Base-by-base conservation (phyloP, 2,888 invertebrate species). In the Drosophila austrosaltans region DNA sequence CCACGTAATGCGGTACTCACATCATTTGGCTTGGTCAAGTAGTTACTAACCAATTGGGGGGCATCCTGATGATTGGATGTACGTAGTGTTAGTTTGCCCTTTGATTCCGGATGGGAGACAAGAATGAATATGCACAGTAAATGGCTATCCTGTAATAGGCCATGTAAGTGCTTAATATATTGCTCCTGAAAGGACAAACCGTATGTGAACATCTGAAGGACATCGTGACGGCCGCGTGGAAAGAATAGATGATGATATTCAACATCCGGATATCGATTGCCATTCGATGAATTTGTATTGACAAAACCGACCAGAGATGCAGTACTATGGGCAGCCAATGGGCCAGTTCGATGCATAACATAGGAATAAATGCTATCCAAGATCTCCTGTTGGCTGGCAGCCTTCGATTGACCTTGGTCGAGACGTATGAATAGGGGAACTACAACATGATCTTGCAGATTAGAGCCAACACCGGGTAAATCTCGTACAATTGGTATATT, bases 361-460 rank as follows among this genome's bases (percentile, higher is more conserved):
- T 94, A 95, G 5, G 93, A 77, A 30, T 90, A 92, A 3, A 89
- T 72, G 7, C 63, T 75, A 53, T 92, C 89, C 1, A 91, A 60
- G 0, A 75, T 28, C 0, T 87, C 76, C 91, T 90, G 76, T 89
- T 92, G 25, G 85, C 83, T 73, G 0, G 73, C 28, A 0, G 75
- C 22, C 25, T 63, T 28, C 0, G 82, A 75, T 2, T 22, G 72
- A 0, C 67, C 79, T 16, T 77, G 76, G 1, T 94, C 93, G 76
- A 94, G 91, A 25, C 89, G 77, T 12, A 91, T 53, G 22, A 90
- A 82, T 0, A 92, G 3, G 2, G 89, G 87, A 1, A 95, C 93
- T 0, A 95, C 94, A 25, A 96, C 94, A 90, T 97, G 97, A 88
- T 97, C 97, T 91, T 97, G 96, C 1, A 97, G 93, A 87, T 97